phyloP scores from a whole-genome alignment of 1,140 invertebrate genomes.

The Notospermus geniculatus region DNA sequence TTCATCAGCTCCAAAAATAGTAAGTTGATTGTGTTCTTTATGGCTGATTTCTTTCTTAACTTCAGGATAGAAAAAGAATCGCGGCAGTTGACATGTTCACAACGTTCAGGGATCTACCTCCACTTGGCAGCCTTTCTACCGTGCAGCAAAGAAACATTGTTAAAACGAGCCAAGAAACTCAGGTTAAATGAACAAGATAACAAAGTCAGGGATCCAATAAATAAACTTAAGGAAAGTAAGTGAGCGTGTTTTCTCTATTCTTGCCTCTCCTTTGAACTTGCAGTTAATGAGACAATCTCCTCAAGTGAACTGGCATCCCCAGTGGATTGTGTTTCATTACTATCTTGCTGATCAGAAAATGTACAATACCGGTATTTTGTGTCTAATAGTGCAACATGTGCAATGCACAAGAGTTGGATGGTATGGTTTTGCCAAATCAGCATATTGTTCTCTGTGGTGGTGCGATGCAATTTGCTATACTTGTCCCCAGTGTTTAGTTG shows the following conservation, averaged over 20 bases:
- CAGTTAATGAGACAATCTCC: too few species aligned
- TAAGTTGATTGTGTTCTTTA: too few species aligned
- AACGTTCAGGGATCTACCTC: conserved; percentile 62
- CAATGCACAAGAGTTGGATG: not conserved
- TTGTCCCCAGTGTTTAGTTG: too few species aligned
- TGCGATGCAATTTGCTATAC: not conserved
- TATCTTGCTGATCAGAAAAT: too few species aligned
- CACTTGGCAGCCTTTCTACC: conserved; percentile 66
- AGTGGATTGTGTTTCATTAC: too few species aligned
- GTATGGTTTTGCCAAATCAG: not conserved
- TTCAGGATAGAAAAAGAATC: conserved; percentile 65
- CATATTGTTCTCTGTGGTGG: not conserved
- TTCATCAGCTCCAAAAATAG: too few species aligned
- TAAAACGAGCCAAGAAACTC: conserved; percentile 68
- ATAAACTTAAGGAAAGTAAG: conserved; percentile 53
- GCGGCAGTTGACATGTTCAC: conserved; percentile 45
- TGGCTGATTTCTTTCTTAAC: conserved; percentile 13
- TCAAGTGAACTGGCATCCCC: too few species aligned
- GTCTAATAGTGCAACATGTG: not conserved
- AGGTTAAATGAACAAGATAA: conserved; percentile 61
- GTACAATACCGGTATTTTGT: too few species aligned
- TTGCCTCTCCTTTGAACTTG: too few species aligned
- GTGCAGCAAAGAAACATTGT: conserved; percentile 68
- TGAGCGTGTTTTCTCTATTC: too few species aligned
- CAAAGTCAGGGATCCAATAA: conserved; percentile 60